These are phyloP conservation scores for Pseudopodoces humilis DNA, from an alignment of 2,113 vertebrate genomes.

Conservation along the genomic window DNA sequence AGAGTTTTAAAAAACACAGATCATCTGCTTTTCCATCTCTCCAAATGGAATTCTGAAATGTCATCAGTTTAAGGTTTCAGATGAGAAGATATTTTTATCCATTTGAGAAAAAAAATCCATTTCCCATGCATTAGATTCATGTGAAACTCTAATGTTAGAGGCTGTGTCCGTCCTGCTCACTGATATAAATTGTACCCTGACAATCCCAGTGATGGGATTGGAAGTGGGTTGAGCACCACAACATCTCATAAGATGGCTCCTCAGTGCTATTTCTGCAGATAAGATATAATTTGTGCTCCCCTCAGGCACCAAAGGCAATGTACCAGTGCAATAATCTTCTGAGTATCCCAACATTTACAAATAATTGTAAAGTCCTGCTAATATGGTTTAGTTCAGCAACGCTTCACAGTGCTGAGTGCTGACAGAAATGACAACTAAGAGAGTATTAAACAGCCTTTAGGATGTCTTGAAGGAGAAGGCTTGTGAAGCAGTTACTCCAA, in stretches of 20 bases:
- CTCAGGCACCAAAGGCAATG: slow-evolving; percentile 54
- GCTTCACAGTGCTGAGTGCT: slow-evolving; percentile 23
- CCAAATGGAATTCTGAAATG: slow-evolving; percentile 52
- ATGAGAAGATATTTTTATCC: slow-evolving; percentile 52
- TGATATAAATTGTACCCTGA: slow-evolving; percentile 47
- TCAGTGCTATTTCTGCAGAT: slow-evolving; percentile 43
- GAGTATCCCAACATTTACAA: slow-evolving; percentile 51
- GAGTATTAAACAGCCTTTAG: background rate
- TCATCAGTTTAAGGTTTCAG: slow-evolving; percentile 49
- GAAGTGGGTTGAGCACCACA: background rate
- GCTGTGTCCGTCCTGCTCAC: background rate
- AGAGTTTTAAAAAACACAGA: slow-evolving; percentile 11
- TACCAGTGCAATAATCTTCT: slow-evolving; percentile 41
- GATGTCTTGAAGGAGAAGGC: background rate
- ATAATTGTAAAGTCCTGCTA: slow-evolving; percentile 58
- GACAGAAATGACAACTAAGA: slow-evolving; percentile 6
- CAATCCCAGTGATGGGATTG: slow-evolving; percentile 41
- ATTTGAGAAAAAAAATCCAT: slow-evolving; percentile 49
- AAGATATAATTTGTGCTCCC: slow-evolving; percentile 47
- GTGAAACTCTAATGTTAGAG: background rate
- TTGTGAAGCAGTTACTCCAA: background rate
- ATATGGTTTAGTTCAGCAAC: slow-evolving; percentile 54
- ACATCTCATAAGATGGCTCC: background rate
- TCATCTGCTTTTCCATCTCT: slow-evolving; percentile 30
- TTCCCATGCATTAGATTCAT: slow-evolving; percentile 47